Evolutionary conservation across 2,113 vertebrate species (phyloP), one percentile per base, ranked within the genome.

Genomic region (Phrynosoma platyrhinos): DNA sequence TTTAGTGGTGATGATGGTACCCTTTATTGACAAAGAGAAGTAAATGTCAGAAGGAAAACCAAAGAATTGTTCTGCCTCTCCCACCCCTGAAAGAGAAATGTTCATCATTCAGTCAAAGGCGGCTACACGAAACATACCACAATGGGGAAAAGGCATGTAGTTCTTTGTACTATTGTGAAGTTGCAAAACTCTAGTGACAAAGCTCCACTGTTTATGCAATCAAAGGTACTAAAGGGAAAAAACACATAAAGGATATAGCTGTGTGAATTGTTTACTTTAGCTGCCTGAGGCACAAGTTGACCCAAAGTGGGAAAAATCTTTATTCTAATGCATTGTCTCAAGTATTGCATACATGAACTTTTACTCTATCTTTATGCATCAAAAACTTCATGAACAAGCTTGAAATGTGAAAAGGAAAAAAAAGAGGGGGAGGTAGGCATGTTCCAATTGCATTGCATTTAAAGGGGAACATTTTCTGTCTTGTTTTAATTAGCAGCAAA

Each of bases 171-270:
- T 21, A 36, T 36, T 47, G 79, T 81, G 62, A 5, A 71, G 8
- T 16, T 36, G 25, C 0, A 16, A 0, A 4, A 9, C 18, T 30
- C 9, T 0, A 0, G 20, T 1, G 9, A 74, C 78, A 0, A 1
- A 52, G 53, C 30, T 66, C 55, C 47, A 4, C 58, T 52, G 62
- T 64, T 83, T 86, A 82, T 87, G 68, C 2, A 3, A 52, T 5
- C 13, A 40, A 84, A 30, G 2, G 14, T 80, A 30, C 68, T 74
- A 47, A 16, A 25, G 9, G 36, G 36, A 64, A 30, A 2, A 71
- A 40, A 25, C 66, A 2, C 23, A 25, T 64, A 9, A 4, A 2
- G 18, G 85, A 75, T n/a, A 13, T 47, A n/a, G 47, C 12, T 30
- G 3, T 23, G 9, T 16, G 32, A 21, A 55, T 36, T 40, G 25